Percentiles rank a stretch among this genome's conserved stretches.
Conservation (phyloP, 2,888 invertebrate genomes). For the Drosophila dives region DNA sequence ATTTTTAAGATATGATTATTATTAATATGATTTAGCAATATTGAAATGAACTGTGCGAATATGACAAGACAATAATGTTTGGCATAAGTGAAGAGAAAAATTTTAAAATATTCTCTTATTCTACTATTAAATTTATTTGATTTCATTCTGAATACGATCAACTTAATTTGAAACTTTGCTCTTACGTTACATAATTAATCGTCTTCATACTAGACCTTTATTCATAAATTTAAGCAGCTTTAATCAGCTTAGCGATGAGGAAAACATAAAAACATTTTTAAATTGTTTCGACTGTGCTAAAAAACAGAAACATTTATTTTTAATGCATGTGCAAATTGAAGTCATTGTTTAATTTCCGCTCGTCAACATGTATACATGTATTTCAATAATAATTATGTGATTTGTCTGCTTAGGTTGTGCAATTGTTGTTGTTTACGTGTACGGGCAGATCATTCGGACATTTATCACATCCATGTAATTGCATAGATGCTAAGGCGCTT, state of each 20-base stretch:
- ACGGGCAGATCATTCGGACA: conserved; percentile 20
- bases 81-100: not conserved
- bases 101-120: not conserved
- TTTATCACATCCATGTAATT: conserved; percentile 18
- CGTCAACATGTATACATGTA: conserved; percentile 17
- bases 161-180: not conserved
- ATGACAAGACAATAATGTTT: not conserved
- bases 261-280: not conserved
- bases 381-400: conserved; percentile 10
- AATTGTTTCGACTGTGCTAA: conserved; percentile 4
- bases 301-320: conserved; percentile 29
- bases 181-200: not conserved
- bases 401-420: conserved; percentile 13
- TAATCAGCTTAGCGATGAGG: not conserved
- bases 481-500: conserved; percentile 1
- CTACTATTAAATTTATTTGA: not conserved
- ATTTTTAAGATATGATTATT: not conserved
- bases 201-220: conserved; percentile 2
- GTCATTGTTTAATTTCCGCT: conserved; percentile 43
- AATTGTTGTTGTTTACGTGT: conserved; percentile 8
- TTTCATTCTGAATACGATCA: not conserved
- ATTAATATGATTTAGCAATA: not conserved
- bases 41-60: not conserved
- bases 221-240: not conserved
- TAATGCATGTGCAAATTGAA: conserved; percentile 37